A percentile compares a stretch with the other conserved stretches of the same genome.
Conservation (phyloP, 2,888 invertebrate species). For the Anagyrus pseudococci region DNA sequence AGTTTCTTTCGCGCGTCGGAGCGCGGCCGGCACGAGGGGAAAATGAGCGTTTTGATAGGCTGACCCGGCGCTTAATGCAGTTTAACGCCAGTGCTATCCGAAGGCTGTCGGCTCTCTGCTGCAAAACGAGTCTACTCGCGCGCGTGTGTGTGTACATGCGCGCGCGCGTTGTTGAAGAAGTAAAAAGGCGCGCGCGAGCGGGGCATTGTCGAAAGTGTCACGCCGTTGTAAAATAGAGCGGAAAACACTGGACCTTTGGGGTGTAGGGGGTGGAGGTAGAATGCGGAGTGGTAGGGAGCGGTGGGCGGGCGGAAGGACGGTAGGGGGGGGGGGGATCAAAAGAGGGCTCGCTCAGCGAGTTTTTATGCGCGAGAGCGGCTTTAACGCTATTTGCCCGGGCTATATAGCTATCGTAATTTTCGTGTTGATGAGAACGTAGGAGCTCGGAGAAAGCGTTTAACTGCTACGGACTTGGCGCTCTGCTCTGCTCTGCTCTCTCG, state of each 20-base stretch:
- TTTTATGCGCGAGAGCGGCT: slow-evolving; percentile 21
- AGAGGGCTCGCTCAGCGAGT: not conserved
- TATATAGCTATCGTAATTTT: slow-evolving; percentile 50
- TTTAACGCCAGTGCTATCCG: slow-evolving; percentile 19
- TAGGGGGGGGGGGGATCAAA: not conserved
- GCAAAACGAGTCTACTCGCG: no score
- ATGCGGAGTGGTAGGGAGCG: no score
- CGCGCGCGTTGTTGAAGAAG: no score
- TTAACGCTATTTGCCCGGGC: slow-evolving; percentile 52
- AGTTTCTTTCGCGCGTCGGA: no score
- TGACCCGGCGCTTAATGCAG: slow-evolving; percentile 11
- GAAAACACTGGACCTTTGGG: no score
- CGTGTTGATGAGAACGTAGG: slow-evolving; percentile 51
- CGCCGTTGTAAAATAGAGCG: no score
- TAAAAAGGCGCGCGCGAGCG: no score
- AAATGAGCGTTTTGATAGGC: slow-evolving; percentile 24
- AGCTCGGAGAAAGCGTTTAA: slow-evolving; percentile 43
- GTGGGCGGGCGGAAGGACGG: no score
- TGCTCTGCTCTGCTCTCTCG: not conserved
- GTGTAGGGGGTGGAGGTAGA: not conserved
- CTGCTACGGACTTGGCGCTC: no score
- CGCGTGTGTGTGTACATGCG: no score
- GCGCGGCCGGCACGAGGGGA: not conserved
- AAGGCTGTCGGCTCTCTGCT: no score
- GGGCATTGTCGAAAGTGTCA: slow-evolving; percentile 20